Conservation (phyloP, 2,888 invertebrate genomes). For the Lasius platythorax region DNA sequence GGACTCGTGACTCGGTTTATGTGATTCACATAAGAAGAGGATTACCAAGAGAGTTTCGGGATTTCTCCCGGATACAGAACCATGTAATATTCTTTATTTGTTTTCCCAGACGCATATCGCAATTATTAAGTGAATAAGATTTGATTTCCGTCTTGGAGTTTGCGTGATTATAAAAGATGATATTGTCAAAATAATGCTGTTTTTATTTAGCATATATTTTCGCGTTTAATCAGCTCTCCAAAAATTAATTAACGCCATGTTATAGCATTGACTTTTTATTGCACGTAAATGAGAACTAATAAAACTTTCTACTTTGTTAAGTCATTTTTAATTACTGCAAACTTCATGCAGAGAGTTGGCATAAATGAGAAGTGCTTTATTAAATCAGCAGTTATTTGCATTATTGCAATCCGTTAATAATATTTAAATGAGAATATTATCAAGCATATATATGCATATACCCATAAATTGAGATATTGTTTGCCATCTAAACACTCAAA, state of each 20-base stretch:
- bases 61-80: not conserved
- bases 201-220: constrained; percentile 19
- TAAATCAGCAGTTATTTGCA: constrained; percentile 16
- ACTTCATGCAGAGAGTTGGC: not conserved
- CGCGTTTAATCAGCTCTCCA: not conserved
- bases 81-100: not conserved
- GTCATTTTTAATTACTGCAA: constrained; percentile 4
- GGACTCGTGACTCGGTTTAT: not conserved
- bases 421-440: constrained; percentile 10
- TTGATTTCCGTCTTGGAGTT: not conserved
- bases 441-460: not conserved
- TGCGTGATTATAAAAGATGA: not conserved
- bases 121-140: constrained; percentile 7
- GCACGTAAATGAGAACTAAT: constrained; percentile 9
- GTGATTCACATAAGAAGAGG: not conserved
- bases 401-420: not conserved
- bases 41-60: not conserved
- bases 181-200: not conserved
- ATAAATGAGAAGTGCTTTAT: not conserved
- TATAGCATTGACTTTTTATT: not conserved
- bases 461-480: not conserved
- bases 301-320: not conserved
- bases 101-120: not conserved
- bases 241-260: constrained; percentile 18
- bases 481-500: not conserved